Percentiles rank a stretch among this genome's conserved stretches.
Evolutionary conservation across 2,113 vertebrate species (phyloP).

Genomic region (Tautogolabrus adspersus): DNA sequence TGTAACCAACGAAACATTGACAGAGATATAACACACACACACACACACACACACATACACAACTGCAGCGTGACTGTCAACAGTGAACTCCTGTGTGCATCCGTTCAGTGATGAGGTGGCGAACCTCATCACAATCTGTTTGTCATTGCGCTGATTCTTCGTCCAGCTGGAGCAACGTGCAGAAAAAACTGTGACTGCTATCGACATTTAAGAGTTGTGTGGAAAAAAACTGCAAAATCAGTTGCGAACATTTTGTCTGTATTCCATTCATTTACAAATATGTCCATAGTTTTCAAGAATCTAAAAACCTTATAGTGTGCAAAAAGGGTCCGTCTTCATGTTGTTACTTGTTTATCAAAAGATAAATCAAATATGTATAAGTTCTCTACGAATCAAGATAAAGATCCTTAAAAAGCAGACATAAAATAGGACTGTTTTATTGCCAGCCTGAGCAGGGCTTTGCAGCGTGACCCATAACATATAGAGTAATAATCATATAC

Average conservation of each 20-base stretch:
- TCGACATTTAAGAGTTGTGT: slow-evolving; percentile 13
- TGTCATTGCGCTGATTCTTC: slow-evolving; percentile 25
- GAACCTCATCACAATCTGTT: slow-evolving; percentile 48
- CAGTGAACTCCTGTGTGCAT: slow-evolving; percentile 35
- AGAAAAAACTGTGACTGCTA: slow-evolving; percentile 13
- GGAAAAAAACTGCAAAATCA: slow-evolving; percentile 34
- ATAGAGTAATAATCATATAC: slow-evolving; percentile 8
- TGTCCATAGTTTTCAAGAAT: neutral
- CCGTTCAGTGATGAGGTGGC: slow-evolving; percentile 37
- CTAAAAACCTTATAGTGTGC: too few relatives aligned
- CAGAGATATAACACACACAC: slow-evolving; percentile 19
- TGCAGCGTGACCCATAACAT: slow-evolving; percentile 18
- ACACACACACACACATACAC: slow-evolving; percentile 10
- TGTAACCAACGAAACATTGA: slow-evolving; percentile 45
- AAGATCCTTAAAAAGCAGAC: neutral
- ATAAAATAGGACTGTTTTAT: slow-evolving; percentile 19
- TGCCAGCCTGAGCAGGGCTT: neutral
- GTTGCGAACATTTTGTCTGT: slow-evolving; percentile 4
- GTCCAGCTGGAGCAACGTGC: slow-evolving; percentile 24
- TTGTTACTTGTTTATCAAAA: slow-evolving; percentile 25
- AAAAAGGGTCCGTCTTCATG: neutral
- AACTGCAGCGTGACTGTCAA: slow-evolving; percentile 27
- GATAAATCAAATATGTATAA: neutral
- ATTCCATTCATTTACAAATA: neutral
- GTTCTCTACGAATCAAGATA: slow-evolving; percentile 1